Base-by-base conservation (phyloP, 2,113 vertebrate genomes). In the Pyrgilauda ruficollis region DNA sequence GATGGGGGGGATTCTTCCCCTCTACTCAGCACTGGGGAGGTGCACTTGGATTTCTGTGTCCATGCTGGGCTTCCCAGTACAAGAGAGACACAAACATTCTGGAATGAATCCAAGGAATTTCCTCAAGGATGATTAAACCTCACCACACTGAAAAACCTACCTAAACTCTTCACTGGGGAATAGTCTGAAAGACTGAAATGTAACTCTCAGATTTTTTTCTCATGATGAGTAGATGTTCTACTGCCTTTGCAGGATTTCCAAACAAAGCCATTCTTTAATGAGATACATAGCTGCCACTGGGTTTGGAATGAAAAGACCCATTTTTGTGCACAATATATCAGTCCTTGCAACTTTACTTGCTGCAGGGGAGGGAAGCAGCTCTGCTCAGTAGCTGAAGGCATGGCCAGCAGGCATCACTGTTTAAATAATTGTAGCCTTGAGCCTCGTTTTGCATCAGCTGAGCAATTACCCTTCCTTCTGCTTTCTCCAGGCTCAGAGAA, bases 351-450 rank as follows among this genome's bases (percentile, higher is more conserved):
- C 21, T 46, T 92, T 33, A 4, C 44, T 41, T 39, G 44, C 63
- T n/a, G 46, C 2, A 47, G 78, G 39, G 37, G 44, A n/a, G 26
- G 81, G 55, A 46, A 73, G 39, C 37, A 80, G 53, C 31, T 68
- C 53, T 82, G 43, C 43, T 81, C 41, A 39, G 62, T 44, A 37
- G 70, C 89, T 66, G 68, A 52, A 90, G 82, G 77, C 59, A 95
- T 28, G 58, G 59, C 75, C 63, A 94, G 66, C n/a, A 90, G 87
- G 80, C 59, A 94, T 67, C 35, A 20, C 31, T 43, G 72, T 85
- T 91, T 53, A 66, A 93, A 84, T 77, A 76, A 87, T 64, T 88
- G 66, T 61, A 87, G 81, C 84, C 76, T 59, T 83, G 35, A 84
- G 67, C 70, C 39, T 77, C 2, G 2, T 90, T 97, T 94, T 84